Evolutionary conservation across 2,113 vertebrate genomes (phyloP).

Genomic region (Tretioscincus oriximinensis): DNA sequence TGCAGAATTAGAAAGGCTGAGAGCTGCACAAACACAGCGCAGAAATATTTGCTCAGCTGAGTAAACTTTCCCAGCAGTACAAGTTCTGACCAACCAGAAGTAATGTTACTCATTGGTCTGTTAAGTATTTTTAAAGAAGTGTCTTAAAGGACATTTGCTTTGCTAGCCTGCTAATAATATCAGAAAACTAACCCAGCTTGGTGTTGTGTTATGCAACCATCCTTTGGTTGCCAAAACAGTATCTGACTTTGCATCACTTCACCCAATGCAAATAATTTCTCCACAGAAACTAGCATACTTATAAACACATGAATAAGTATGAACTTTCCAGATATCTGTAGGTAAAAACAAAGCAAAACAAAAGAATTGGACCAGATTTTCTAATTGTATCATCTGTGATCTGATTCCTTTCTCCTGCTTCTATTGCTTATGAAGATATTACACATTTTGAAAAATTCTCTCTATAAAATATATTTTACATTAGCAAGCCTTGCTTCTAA

Average conservation of each 20-base stretch:
- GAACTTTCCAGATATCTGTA: not conserved
- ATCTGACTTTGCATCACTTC: not conserved
- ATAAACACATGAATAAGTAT: not conserved
- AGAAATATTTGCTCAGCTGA: conserved; percentile 3
- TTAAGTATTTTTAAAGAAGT: not conserved
- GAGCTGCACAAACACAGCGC: not conserved
- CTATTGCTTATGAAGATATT: not conserved
- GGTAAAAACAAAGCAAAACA: not conserved
- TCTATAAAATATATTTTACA: not conserved
- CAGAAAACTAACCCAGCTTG: not conserved
- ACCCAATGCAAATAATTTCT: not conserved
- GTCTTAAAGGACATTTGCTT: not conserved
- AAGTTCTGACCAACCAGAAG: conserved; percentile 11
- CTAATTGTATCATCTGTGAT: not conserved
- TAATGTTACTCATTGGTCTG: not conserved
- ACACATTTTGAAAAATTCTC: not conserved
- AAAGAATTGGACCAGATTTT: not conserved
- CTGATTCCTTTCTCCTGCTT: not conserved
- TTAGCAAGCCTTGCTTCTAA: not conserved
- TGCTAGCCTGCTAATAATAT: not conserved
- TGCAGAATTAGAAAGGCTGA: not conserved
- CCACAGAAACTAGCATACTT: not conserved
- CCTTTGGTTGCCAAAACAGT: not conserved
- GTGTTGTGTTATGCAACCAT: not conserved
- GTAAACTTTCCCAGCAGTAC: not conserved